Evolutionary conservation across 2,888 invertebrate species (phyloP).

Genomic region (Chloromyia formosa): DNA sequence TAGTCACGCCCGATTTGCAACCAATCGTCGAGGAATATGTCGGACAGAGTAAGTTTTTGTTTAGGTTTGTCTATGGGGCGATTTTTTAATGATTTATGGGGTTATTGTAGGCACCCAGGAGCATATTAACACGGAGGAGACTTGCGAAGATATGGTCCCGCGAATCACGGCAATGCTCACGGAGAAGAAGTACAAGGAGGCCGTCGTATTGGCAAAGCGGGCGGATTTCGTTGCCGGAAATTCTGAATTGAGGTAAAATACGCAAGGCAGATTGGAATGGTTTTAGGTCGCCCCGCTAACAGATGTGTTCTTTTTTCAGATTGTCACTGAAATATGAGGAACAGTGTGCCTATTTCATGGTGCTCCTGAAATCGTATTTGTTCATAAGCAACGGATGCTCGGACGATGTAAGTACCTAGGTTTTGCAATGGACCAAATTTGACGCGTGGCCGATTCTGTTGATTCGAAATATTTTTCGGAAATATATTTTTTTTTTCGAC

Average conservation of each 20-base stretch:
- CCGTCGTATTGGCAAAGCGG: conserved; percentile 58
- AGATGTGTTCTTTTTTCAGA: conserved; percentile 48
- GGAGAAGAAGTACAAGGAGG: conserved; percentile 59
- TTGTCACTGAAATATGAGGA: conserved; percentile 57
- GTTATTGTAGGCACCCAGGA: conserved; percentile 52
- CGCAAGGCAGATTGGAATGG: background rate
- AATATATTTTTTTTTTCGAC: no score
- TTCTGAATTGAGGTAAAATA: conserved; percentile 55
- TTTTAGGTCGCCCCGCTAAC: no score
- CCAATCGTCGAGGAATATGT: conserved; percentile 58
- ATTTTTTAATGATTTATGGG: conserved; percentile 7
- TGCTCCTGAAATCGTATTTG: conserved; percentile 60
- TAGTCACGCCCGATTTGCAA: conserved; percentile 56
- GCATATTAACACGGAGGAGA: conserved; percentile 55
- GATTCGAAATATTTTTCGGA: no score
- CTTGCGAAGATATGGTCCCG: conserved; percentile 58
- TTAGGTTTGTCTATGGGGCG: background rate
- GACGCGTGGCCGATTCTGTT: no score
- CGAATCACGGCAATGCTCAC: conserved; percentile 57
- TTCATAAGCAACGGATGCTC: conserved; percentile 58
- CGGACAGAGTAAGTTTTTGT: conserved; percentile 52
- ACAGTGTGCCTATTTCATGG: conserved; percentile 59
- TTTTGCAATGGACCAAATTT: no score
- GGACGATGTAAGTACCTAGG: conserved; percentile 59
- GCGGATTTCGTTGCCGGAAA: conserved; percentile 60